These are phyloP conservation scores for Unio delphinus DNA, from an alignment of 2,888 invertebrate genomes.

Conservation along the genomic window DNA sequence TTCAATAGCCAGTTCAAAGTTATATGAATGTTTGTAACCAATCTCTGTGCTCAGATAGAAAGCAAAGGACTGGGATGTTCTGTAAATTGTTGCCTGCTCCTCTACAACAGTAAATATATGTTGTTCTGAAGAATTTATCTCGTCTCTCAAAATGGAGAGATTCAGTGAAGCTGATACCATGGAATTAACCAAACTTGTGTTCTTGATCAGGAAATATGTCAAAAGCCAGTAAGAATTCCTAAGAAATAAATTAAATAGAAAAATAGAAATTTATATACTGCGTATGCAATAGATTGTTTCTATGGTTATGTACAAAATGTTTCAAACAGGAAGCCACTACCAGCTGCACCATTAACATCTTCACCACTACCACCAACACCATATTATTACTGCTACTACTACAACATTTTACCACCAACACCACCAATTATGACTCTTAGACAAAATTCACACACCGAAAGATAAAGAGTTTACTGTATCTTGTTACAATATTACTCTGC, in stretches of 20 bases:
- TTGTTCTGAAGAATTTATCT: conserved; percentile 7
- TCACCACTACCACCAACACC: too few species aligned
- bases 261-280: too few species aligned
- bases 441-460: too few species aligned
- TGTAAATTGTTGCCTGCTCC: conserved; percentile 15
- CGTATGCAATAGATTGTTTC: too few species aligned
- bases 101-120: conserved; percentile 7
- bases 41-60: conserved; percentile 29
- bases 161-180: conserved; percentile 31
- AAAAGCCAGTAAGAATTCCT: conserved; percentile 43
- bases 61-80: conserved; percentile 32
- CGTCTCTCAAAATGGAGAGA: conserved; percentile 12
- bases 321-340: too few species aligned
- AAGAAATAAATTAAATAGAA: not conserved
- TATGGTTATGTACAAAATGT: too few species aligned
- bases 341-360: too few species aligned
- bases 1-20: conserved; percentile 27
- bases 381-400: too few species aligned
- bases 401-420: too few species aligned
- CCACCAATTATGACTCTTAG: too few species aligned
- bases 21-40: conserved; percentile 7
- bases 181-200: conserved; percentile 26
- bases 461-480: too few species aligned
- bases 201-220: conserved; percentile 36
- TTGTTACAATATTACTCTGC: too few species aligned